Conservation (phyloP, 1,140 invertebrate genomes). For the Sinella curviseta region DNA sequence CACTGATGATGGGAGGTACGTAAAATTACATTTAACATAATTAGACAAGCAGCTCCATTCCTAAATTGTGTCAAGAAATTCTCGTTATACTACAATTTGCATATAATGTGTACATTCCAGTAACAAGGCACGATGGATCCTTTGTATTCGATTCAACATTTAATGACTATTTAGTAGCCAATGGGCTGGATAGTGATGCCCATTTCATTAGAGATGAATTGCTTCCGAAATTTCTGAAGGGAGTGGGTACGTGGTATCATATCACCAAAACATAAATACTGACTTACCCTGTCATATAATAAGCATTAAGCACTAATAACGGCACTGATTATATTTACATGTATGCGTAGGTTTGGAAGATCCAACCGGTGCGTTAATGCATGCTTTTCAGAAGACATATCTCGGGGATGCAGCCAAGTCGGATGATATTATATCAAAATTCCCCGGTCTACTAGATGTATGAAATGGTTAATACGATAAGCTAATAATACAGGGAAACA, state of each 20-base stretch:
- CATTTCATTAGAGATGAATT: constrained; percentile 39
- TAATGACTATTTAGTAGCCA: constrained; percentile 27
- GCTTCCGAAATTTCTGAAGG: constrained; percentile 18
- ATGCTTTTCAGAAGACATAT: constrained; percentile 30
- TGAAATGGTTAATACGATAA: not conserved
- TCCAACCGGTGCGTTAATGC: constrained; percentile 7
- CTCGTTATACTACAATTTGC: too few relatives aligned
- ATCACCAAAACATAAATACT: not conserved
- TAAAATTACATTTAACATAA: constrained; percentile 3
- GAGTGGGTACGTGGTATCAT: constrained; percentile 33
- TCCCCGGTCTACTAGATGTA: constrained; percentile 41
- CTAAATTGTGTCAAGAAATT: not conserved
- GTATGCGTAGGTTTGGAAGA: constrained; percentile 21
- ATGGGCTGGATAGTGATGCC: constrained; percentile 27
- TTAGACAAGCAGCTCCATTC: not conserved
- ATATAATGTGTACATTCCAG: too few relatives aligned
- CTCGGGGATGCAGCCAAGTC: constrained; percentile 32
- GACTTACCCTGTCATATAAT: too few relatives aligned
- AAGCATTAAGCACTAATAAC: too few relatives aligned
- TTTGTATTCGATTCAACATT: constrained; percentile 32
- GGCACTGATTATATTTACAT: not conserved
- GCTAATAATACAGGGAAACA: too few relatives aligned
- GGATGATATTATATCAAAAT: constrained; percentile 21
- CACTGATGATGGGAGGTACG: constrained; percentile 22
- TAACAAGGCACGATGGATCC: not conserved